phyloP scores from a whole-genome alignment of 2,888 invertebrate genomes.

The Rosalia funebris region DNA sequence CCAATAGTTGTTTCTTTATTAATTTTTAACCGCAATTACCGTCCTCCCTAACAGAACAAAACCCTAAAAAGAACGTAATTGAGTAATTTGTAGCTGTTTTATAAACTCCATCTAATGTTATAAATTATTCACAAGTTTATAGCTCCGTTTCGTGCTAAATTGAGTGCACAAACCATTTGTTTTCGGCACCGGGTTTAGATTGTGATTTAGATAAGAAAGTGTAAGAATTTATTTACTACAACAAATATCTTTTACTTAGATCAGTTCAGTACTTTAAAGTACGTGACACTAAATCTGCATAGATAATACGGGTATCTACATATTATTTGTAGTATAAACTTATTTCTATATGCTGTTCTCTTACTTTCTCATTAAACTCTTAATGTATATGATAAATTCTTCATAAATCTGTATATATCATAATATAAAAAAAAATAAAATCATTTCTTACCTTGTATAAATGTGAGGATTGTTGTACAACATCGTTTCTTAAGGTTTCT shows the following conservation, averaged over 20 bases:
- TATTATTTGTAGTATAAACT: no score
- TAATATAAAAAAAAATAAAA: no score
- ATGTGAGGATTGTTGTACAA: constrained; percentile 65
- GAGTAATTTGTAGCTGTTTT: constrained; percentile 32
- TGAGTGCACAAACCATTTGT: constrained; percentile 44
- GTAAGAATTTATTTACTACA: constrained; percentile 17
- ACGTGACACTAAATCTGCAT: no score
- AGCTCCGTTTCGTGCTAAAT: constrained; percentile 43
- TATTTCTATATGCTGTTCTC: no score
- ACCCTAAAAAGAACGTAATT: constrained; percentile 21
- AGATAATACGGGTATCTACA: no score
- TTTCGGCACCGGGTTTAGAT: constrained; percentile 39
- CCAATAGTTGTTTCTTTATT: background rate
- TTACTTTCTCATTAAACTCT: no score
- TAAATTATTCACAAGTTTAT: constrained; percentile 38
- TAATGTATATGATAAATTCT: no score
- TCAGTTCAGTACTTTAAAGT: constrained; percentile 1
- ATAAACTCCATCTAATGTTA: constrained; percentile 32
- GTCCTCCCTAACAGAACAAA: constrained; percentile 1
- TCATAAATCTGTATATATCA: no score
- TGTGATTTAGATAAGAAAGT: constrained; percentile 42
- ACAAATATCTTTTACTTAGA: background rate
- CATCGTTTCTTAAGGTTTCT: constrained; percentile 66
- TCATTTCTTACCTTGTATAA: constrained; percentile 36
- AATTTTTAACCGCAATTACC: constrained; percentile 13